Conservation (phyloP, 2,888 invertebrate genomes). For the Itoplectis maculator region DNA sequence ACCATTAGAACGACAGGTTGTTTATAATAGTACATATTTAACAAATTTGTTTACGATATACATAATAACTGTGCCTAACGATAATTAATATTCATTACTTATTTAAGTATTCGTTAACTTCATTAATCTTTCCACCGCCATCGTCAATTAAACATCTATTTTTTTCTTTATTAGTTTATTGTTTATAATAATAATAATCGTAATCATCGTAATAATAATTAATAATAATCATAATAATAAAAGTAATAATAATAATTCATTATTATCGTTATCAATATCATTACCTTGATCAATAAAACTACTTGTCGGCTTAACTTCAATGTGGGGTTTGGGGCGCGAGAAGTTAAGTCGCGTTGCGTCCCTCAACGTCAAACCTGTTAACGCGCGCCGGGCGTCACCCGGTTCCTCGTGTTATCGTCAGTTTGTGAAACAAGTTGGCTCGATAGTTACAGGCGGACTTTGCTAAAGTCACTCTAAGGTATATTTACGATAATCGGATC, state of each 20-base stretch:
- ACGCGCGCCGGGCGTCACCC: conserved; percentile 2
- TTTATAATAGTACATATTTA: conserved; percentile 80
- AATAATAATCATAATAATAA: conserved; percentile 65
- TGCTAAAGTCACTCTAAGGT: conserved; percentile 50
- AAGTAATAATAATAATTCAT: conserved; percentile 38
- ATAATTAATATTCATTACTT: conserved; percentile 75
- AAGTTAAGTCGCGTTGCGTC: conserved; percentile 17
- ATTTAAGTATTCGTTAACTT: conserved; percentile 61
- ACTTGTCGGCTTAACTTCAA: conserved; percentile 53
- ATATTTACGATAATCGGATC: conserved; percentile 63
- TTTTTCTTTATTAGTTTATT: conserved; percentile 51
- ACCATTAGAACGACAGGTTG: conserved; percentile 78
- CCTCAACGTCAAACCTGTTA: conserved; percentile 19
- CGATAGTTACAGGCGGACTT: conserved; percentile 37
- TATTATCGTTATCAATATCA: conserved; percentile 62
- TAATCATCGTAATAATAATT: conserved; percentile 63
- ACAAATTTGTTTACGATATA: conserved; percentile 78
- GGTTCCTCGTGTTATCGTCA: conserved; percentile 31
- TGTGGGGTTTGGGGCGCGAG: conserved; percentile 25
- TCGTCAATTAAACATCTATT: conserved; percentile 50
- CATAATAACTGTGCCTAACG: conserved; percentile 76
- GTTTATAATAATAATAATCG: conserved; percentile 58
- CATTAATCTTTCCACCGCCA: conserved; percentile 52
- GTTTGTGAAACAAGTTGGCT: conserved; percentile 32
- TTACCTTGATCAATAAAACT: conserved; percentile 57